Evolutionary conservation across 2,888 invertebrate genomes (phyloP), one percentile per base, ranked within the genome.

Genomic region (Sussaba pulchella): DNA sequence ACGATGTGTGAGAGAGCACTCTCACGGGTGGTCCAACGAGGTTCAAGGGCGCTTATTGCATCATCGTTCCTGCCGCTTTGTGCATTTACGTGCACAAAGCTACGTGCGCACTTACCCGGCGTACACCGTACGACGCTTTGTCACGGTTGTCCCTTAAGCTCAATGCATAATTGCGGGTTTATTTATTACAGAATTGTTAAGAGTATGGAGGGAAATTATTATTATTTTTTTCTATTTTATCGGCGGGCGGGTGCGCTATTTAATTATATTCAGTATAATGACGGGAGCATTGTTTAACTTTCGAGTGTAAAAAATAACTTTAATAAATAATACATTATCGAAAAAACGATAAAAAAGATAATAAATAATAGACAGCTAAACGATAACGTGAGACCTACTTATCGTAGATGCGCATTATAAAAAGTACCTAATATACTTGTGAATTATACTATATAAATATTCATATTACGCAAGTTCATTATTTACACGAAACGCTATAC

Each of bases 231-330:
- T 52, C 10, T 39, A 6, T 24, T 54, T n/a, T 2, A 41, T 21
- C 21, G n/a, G 24, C 26, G 47, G 31, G 31, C 6, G 36, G 17
- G 9, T 14, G n/a, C n/a, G 43, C 31, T 19, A n/a, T 50, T n/a
- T n/a, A 17, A 52, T 72, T 2, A 19, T 50, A 41, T 24, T 36
- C 12, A n/a, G 26, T 6, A 39, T 52, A 2, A 70, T 17, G 26
- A 70, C 8, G 19, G 17, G 26, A 26, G 24, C 2, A 52, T 21
- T 3, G 17, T 26, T 19, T 26, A 19, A 66, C 75, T 69, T 57
- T 73, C 63, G 85, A 85, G 86, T 91, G 90, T 87, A 91, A 91
- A 91, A 91, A 91, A 90, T 5, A 6, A 78, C 86, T 91, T 91
- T 91, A 91, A 90, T 89, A 89, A 88, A 90, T 90, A 91, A 89